Base-by-base conservation (phyloP, 2,888 invertebrate genomes). In the Dysmachus trigonus region DNA sequence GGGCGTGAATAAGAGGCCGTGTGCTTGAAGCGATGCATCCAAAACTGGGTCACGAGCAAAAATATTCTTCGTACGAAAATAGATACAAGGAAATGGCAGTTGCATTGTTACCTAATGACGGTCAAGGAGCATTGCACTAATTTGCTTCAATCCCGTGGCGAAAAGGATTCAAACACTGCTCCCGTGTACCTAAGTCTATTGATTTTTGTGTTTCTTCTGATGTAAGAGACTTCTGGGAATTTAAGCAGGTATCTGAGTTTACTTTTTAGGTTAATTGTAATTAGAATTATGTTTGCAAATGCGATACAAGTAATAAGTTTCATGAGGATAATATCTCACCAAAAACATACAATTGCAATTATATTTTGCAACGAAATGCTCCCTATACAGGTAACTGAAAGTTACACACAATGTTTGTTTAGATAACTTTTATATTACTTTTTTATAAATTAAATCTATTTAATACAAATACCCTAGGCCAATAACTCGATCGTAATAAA, bases 21-120 rank as follows among this genome's bases (percentile, higher is more conserved):
- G 47, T 3, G 6, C 47, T 15, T 47, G 18, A 18, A 62, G 27
- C 27, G 62, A 38, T 76, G 22, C 35, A 33, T 15, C 10, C 15
- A 30, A 15, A 77, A 15, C 18, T 47, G 38, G 47, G 77, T 77
- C 77, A 77, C 47, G 77, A 77, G 41, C 77, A 77, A 77, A 77
- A 77, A 30, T 77, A 22, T 77, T 77, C 3, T 10, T 22, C 35
- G 47, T 51, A 30, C 77, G 22, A 47, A 77, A 77, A 77, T 77
- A 77, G 51, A 77, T 13, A 27, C 77, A 77, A 77, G 77, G 47
- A 77, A 77, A 47, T 31, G 30, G 51, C 41, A 47, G 47, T 77
- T 77, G 27, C 77, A 77, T 77, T 77, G 77, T 77, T 77, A 77
- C 77, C 77, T 77, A n/a, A n/a, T n/a, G 77, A 77, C 30, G 77